Base-by-base conservation (phyloP, 2,113 vertebrate species). In the Thymallus thymallus region DNA sequence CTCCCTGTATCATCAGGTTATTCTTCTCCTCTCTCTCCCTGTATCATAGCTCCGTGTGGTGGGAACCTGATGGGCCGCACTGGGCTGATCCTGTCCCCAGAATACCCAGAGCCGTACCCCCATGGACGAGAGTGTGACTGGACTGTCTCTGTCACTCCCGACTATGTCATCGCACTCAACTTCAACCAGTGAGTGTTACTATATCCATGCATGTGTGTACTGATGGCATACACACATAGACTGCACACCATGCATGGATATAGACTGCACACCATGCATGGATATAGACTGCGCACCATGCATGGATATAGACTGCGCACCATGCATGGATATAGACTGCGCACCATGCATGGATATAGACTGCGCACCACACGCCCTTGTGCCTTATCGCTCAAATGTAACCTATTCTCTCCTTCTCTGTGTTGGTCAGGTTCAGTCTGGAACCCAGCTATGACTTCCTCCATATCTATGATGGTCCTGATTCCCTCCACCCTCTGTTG, bases 361-460 rank as follows among this genome's bases (percentile, higher is more conserved):
- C n/a, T n/a, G n/a, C n/a, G n/a, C n/a, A n/a, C 26, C 26, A 26
- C 26, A 26, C 2, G 26, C 26, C 1, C 26, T 26, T 2, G 26
- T 26, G 26, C 26, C 26, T 26, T 26, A 6, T 45, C 3, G 41
- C 9, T 6, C 41, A 3, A 45, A 6, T 48, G 4, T 48, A 1
- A 35, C 32, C 14, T 14, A 16, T 16, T 16, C 3, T 48, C 46
- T 58, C 18, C 4, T 3, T 23, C 56, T 60, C 18, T 60, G 12
- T 22, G 3, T 60, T 0, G 83, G 83, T 6, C 82, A 99, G 98
- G 87, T 99, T 99, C 90, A 98, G 95, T 80, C 84, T 99, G 87
- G 97, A 99, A 86, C 95, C 97, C 23, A 97, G 97, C 83, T 99
- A 99, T 6, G 98, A 99, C 88, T 99, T 99, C 81, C 92, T 99